Conservation (phyloP, 2,797 vertebrate species). For the Arnoldichthys spilopterus region DNA sequence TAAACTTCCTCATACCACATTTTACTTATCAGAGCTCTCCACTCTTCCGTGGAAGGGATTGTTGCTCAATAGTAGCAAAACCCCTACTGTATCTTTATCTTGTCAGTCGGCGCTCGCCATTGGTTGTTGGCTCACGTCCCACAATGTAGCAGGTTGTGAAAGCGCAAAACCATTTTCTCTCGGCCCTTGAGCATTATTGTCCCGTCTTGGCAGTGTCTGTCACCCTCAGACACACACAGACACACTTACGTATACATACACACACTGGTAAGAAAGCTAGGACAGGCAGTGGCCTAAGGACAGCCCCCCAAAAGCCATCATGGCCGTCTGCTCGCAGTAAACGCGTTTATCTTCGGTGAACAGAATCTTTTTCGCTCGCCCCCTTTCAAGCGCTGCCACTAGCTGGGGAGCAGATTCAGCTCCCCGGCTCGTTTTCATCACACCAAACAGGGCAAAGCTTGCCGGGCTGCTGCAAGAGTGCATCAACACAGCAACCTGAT, state of each 20-base stretch:
- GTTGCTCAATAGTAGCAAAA: slow-evolving; percentile 1
- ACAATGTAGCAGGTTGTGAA: not conserved
- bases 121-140: not conserved
- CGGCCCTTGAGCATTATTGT: not conserved
- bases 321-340: slow-evolving; percentile 40
- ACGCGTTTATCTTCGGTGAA: slow-evolving; percentile 52
- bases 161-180: not conserved
- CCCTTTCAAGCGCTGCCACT: slow-evolving; percentile 36
- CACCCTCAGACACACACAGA: not conserved
- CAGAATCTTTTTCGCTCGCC: slow-evolving; percentile 31
- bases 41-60: slow-evolving; percentile 7
- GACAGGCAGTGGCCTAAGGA: slow-evolving; percentile 30
- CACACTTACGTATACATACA: not conserved
- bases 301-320: slow-evolving; percentile 12
- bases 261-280: slow-evolving; percentile 18
- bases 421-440: slow-evolving; percentile 17
- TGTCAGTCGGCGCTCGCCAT: not conserved
- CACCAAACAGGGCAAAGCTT: slow-evolving; percentile 19
- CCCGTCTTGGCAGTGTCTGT: slow-evolving; percentile 14
- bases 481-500: slow-evolving; percentile 12
- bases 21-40: slow-evolving; percentile 17
- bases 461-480: not conserved
- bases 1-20: slow-evolving; percentile 20
- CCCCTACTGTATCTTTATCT: not conserved
- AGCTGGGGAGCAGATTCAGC: slow-evolving; percentile 29